Conservation (phyloP, 1,140 invertebrate species). For the Dendrolimus punctatus region DNA sequence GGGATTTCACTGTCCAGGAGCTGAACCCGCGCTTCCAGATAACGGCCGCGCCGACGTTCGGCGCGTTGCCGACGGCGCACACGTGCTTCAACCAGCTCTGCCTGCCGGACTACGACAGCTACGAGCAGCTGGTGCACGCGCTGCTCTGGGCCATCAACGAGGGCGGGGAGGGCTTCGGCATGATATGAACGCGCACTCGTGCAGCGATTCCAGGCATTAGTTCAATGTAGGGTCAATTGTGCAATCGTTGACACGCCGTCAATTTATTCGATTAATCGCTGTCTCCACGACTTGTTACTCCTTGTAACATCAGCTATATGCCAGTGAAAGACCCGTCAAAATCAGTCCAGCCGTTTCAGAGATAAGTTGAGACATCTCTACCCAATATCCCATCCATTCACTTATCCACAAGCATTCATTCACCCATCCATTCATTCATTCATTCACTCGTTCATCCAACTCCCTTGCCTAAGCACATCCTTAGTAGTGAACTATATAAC, state of each 20-base stretch:
- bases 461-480: too few relatives aligned
- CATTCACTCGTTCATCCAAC: too few relatives aligned
- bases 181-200: conserved; percentile 76
- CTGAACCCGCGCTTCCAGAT: conserved; percentile 94
- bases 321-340: too few relatives aligned
- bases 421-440: too few relatives aligned
- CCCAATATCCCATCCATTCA: too few relatives aligned
- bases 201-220: too few relatives aligned
- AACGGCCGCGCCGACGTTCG: conserved; percentile 89
- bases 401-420: too few relatives aligned
- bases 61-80: conserved; percentile 93
- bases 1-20: conserved; percentile 74
- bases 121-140: conserved; percentile 94
- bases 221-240: background rate
- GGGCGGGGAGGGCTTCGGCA: conserved; percentile 95
- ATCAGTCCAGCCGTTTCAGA: too few relatives aligned
- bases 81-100: conserved; percentile 98
- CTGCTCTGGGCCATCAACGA: conserved; percentile 94
- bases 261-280: background rate
- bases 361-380: too few relatives aligned
- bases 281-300: too few relatives aligned
- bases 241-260: background rate
- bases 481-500: too few relatives aligned
- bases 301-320: too few relatives aligned
- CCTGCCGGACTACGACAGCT: conserved; percentile 94